phyloP scores from a whole-genome alignment of 2,113 vertebrate species.

The Opisthocomus hoazin region DNA sequence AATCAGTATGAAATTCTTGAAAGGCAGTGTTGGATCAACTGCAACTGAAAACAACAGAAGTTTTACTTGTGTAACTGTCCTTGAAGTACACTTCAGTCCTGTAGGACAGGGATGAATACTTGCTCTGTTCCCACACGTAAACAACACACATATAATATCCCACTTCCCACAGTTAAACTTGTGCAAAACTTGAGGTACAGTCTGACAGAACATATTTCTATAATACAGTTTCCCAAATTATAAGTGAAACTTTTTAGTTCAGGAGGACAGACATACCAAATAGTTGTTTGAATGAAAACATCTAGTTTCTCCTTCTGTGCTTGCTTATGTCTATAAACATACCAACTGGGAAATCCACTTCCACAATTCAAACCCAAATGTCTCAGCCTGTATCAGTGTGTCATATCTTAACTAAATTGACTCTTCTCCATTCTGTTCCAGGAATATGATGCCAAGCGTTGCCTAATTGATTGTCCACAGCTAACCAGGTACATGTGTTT shows the following conservation, averaged over 20 bases:
- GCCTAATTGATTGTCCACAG: neutral
- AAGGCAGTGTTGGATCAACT: neutral
- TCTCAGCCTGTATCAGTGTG: neutral
- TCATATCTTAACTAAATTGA: neutral
- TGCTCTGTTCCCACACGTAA: neutral
- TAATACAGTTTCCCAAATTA: neutral
- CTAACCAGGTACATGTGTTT: neutral
- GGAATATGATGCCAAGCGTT: neutral
- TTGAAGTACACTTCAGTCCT: neutral
- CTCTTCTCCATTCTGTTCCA: slow-evolving; percentile 8
- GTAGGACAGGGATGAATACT: neutral
- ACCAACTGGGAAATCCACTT: neutral
- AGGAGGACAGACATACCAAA: neutral
- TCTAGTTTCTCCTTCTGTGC: neutral
- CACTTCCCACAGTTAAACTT: neutral
- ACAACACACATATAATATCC: neutral
- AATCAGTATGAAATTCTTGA: neutral
- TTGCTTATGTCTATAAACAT: neutral
- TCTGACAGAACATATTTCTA: neutral
- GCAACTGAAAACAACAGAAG: neutral
- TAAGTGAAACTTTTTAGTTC: neutral
- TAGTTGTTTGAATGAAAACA: neutral
- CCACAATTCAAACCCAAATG: neutral
- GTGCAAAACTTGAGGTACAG: neutral
- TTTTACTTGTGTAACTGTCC: neutral